phyloP scores from a whole-genome alignment of 2,888 invertebrate species.

The Eupithecia tripunctaria region DNA sequence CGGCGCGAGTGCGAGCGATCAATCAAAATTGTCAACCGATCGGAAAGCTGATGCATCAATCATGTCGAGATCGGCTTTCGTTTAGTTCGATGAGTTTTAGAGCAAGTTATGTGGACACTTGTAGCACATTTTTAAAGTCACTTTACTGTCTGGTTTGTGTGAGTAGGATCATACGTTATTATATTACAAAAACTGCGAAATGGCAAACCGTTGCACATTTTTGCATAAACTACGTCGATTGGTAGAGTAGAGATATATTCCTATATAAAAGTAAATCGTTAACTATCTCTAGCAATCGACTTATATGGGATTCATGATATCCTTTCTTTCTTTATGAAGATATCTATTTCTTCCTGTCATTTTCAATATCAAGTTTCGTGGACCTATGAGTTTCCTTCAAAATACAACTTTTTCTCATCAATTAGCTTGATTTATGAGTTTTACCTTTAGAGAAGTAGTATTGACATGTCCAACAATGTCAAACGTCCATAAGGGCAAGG shows the following conservation, averaged over 20 bases:
- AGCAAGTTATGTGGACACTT: conserved; percentile 15
- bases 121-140: conserved; percentile 26
- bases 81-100: conserved; percentile 48
- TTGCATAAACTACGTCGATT: neutral
- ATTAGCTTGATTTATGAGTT: conserved; percentile 17
- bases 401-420: neutral
- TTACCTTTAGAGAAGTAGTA: conserved; percentile 21
- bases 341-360: neutral
- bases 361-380: neutral
- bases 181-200: neutral
- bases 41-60: conserved; percentile 79
- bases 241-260: neutral
- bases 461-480: conserved; percentile 36
- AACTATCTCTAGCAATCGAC: neutral
- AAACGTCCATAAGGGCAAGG: conserved; percentile 55
- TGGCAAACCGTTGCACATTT: neutral
- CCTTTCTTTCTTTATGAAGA: neutral
- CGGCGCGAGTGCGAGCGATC: conserved; percentile 65
- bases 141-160: neutral
- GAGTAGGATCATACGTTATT: neutral
- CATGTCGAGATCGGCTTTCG: conserved; percentile 60
- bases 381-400: neutral
- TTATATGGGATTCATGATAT: neutral
- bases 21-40: conserved; percentile 83
- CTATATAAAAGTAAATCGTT: neutral